Percentiles rank a stretch among this genome's conserved stretches.
These are phyloP conservation scores for Melanerpes aurifrons DNA, from an alignment of 2,113 vertebrate genomes.

Conservation along the genomic window DNA sequence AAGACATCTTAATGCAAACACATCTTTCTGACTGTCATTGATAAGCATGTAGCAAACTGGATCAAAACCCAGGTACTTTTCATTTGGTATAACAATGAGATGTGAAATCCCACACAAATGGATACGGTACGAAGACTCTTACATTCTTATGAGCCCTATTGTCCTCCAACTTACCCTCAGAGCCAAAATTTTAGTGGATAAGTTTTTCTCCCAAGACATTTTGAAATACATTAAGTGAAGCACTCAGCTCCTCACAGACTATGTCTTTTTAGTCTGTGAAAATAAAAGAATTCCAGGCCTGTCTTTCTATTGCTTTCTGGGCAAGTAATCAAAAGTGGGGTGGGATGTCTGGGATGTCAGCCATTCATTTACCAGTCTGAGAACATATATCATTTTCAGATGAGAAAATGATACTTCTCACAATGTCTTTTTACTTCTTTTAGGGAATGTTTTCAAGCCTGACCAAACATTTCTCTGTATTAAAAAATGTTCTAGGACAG, in stretches of 20 bases:
- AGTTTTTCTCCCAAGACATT: conserved; percentile 50
- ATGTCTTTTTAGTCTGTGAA: background rate
- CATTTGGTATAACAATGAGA: background rate
- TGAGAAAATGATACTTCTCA: background rate
- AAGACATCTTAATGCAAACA: conserved; percentile 14
- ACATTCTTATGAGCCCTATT: background rate
- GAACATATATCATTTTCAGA: background rate
- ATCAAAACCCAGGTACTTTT: conserved; percentile 24
- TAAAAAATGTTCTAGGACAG: background rate
- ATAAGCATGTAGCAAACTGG: background rate
- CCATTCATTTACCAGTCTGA: background rate
- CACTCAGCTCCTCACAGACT: background rate
- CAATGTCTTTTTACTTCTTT: background rate
- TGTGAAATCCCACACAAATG: conserved; percentile 30
- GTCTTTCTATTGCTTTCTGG: background rate
- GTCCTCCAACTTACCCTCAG: background rate
- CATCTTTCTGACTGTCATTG: conserved; percentile 11
- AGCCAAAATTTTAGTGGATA: conserved; percentile 37
- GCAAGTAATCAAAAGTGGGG: conserved; percentile 5
- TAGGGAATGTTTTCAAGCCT: background rate
- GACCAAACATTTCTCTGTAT: background rate
- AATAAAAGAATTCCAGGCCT: conserved; percentile 45
- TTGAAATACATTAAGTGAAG: conserved; percentile 12
- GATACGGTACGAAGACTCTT: background rate
- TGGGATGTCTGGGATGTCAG: background rate